Evolutionary conservation across 2,888 invertebrate genomes (phyloP), one percentile per base, ranked within the genome.

Genomic region (Metellina segmentata): DNA sequence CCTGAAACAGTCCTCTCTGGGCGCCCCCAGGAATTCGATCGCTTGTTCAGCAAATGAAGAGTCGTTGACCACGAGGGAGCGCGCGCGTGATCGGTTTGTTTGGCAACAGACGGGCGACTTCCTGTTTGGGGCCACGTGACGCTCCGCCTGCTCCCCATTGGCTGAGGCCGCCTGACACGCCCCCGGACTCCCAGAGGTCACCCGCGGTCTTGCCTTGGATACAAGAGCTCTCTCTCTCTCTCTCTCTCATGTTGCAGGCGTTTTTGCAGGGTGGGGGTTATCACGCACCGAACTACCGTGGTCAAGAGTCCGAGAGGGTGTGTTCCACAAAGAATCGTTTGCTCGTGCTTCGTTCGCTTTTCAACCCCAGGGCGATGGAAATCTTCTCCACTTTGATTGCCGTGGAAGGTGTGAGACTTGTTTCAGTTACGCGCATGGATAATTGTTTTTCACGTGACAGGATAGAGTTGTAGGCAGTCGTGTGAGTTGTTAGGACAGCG

Each of bases 31-130:
- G 61, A 16, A 61, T 61, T 61, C 61, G 61, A 61, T 61, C 61
- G 61, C 11, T 61, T 61, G 11, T 5, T 16, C 13, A 16, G 13
- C 13, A 16, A 16, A 61, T 16, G 13, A 61, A 11, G 71, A 87
- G 85, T 79, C 90, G 90, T 85, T 90, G 90, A 90, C 90, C 90
- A 90, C 69, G n/a, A 34, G 61, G 49, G 11, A 61, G 51, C 81
- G 86, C 34, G 34, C 90, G 74, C 70, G 83, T 81, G 90, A 86
- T 86, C 86, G 86, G 87, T 91, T 91, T 91, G 91, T 91, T 91
- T 91, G 91, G 87, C 91, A 91, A 91, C 90, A 90, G 77, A 61
- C n/a, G 19, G 20, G 51, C 71, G 34, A 82, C 87, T 86, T 83
- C 86, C 91, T 77, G 81, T 75, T 81, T 61, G 52, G 48, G 71